Base-by-base conservation (phyloP, 53 echinoderm and acorn worm species). In the Luidia sarsii region DNA sequence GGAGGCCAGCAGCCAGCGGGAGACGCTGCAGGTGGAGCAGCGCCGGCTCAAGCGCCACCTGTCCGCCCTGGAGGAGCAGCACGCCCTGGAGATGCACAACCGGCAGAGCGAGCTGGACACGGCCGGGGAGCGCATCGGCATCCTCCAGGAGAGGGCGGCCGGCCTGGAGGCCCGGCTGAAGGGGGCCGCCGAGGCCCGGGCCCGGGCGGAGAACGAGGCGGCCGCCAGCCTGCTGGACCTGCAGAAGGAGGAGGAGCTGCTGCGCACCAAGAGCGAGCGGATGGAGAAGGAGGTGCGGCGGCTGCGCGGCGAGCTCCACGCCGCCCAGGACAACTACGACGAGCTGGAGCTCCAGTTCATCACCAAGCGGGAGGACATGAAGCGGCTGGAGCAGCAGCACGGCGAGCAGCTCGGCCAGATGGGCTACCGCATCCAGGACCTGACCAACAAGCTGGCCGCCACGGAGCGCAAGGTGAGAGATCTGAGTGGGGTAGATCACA, bases 381-480 rank as follows among this genome's bases (percentile, higher is more conserved):
- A 81, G 48, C 37, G 82, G 65, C 19, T 71, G 25, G 59, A 88
- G 75, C 50, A 65, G 41, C 70, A 64, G 35, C 67, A 71, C 14
- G 73, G 21, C 27, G 89, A 93, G 66, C 88, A 96, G 82, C 84
- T 91, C 50, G 89, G 86, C 46, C 91, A 93, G 64, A 96, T 96
- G 93, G 90, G 97, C n/a, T 71, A 83, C 35, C 64, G 97, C 27
- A 93, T 96, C 57, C 90, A 93, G 68, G 97, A 96, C 71, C 83
- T 96, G 51, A 96, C 97, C 29, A 80, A 73, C 55, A 96, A 96
- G 65, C 64, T 96, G 54, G 90, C 91, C 10, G 34, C 88, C 37
- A 75, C 97, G 22, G 97, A 96, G 83, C 93, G 90, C 59, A 96
- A 96, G 97, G 92, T 96, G 89, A 86, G 92, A 67, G 73, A 85